Base-by-base conservation (phyloP, 2,113 vertebrate genomes). In the Onychostruthus taczanowskii region DNA sequence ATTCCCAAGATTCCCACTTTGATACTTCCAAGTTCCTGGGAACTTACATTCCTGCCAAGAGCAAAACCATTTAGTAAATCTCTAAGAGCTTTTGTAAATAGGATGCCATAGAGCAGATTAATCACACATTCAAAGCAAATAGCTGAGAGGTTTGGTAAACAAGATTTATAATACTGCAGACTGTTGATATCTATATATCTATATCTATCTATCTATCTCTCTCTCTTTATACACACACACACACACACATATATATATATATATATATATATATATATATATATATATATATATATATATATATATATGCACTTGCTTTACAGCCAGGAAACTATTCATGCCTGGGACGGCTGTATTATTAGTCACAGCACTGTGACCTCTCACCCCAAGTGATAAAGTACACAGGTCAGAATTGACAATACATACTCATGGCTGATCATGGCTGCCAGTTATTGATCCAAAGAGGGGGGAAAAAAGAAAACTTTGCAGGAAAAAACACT, bases 381-480 rank as follows among this genome's bases (percentile, higher is more conserved):
- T 97, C 97, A 97, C 97, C 97, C 94, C 93, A 88, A 95, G 96
- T 97, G 97, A 98, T 98, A 98, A 98, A 98, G 97, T 97, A 98
- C 97, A 98, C 97, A 97, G 97, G 97, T 98, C 98, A 97, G 96
- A 98, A 98, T 97, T 97, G 97, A 98, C 97, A 97, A 97, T 96
- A 98, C 96, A 96, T 98, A 98, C 98, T 98, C 97, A 98, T 98
- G 96, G 98, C 97, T 96, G 97, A 98, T 98, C 98, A 98, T 98
- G 97, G 97, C 96, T 97, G 97, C 97, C 98, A 97, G 97, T 96
- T 99, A 99, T 99, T 97, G 98, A 99, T 99, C 98, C 86, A 64
- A 97, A 94, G 77, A 97, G 80, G 91, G 89, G 88, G 72, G 95
- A 93, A 93, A 97, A 97, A 95, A 96, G 94, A 96, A 94, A 97